Percentiles rank a stretch among this genome's conserved stretches.
Conservation (phyloP, 2,797 vertebrate species). For the Acanthurus tractus region DNA sequence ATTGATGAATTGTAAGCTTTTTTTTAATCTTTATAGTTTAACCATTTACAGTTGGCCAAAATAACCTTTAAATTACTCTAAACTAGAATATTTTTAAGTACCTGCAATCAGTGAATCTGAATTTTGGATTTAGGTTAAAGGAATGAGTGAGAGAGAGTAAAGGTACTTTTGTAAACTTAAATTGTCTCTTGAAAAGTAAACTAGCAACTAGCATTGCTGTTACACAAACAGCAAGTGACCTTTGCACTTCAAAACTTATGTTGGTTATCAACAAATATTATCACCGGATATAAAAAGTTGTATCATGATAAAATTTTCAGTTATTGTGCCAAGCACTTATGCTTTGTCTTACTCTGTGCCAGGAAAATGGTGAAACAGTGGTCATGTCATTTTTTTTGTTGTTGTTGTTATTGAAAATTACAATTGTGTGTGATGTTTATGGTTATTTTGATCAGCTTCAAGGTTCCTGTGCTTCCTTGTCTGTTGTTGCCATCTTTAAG, state of each 20-base stretch:
- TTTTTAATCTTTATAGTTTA: background rate
- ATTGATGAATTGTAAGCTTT: background rate
- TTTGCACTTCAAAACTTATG: background rate
- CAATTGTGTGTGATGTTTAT: background rate
- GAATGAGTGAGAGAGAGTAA: background rate
- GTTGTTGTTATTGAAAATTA: constrained; percentile 12
- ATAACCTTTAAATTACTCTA: background rate
- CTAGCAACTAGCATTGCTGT: no score
- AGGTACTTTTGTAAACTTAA: background rate
- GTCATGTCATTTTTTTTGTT: background rate
- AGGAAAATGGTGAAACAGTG: background rate
- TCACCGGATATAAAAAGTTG: background rate
- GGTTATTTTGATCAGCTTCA: background rate
- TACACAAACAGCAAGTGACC: background rate
- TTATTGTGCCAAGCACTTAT: background rate
- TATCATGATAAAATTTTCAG: background rate
- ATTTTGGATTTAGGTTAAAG: background rate
- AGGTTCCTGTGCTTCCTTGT: constrained; percentile 5
- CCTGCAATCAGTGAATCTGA: background rate
- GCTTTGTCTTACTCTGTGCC: background rate
- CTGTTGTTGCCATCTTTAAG: constrained; percentile 20
- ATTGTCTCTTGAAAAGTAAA: background rate
- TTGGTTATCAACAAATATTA: background rate
- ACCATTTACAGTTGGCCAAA: background rate
- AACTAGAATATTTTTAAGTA: background rate